Evolutionary conservation across 1,140 invertebrate genomes (phyloP), one percentile per base, ranked within the genome.

Genomic region (Cherax quadricarinatus): DNA sequence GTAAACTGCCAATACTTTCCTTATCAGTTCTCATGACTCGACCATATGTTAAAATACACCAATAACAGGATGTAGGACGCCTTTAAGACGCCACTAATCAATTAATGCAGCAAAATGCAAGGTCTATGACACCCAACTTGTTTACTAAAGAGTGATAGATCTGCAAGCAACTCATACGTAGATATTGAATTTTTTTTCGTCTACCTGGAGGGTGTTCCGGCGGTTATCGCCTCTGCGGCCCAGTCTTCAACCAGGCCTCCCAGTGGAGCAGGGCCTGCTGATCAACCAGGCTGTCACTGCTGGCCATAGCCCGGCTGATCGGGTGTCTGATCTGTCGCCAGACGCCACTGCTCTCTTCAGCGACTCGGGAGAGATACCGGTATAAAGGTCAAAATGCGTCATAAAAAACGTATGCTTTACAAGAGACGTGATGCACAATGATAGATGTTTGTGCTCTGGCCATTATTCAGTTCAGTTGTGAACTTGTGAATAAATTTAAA

Each of bases 91-190:
- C 30, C 30, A 41, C 30, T 41, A 87, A 87, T 86, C 3, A 41
- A 78, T 75, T 24, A 87, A 75, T 87, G 30, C 75, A 30, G 84
- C 16, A 66, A 60, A n/a, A 7, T 87, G n/a, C 75, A 30, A 16
- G 48, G 62, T 73, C 53, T 87, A 48, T 87, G 62, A 75, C 75
- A 87, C 70, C 73, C 48, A 87, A 30, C 51, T 87, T 75, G 75
- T 87, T 41, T 87, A 87, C 18, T 87, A 24, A 41, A 78, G 60
- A 78, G 86, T 87, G 12, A 87, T 87, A 1, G 62, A 70, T 75
- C 86, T 87, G 73, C 86, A 87, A 87, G 66, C 86, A 87, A 87
- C 66, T 24, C 75, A 87, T 12, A 87, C 5, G 62, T 84, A 18
- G 49, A 62, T 86, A 86, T 57, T 60, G 60, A 86, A 86, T 66